Conservation (phyloP, 53 echinoderm and acorn worm genomes). For the Actinopyga echinites region DNA sequence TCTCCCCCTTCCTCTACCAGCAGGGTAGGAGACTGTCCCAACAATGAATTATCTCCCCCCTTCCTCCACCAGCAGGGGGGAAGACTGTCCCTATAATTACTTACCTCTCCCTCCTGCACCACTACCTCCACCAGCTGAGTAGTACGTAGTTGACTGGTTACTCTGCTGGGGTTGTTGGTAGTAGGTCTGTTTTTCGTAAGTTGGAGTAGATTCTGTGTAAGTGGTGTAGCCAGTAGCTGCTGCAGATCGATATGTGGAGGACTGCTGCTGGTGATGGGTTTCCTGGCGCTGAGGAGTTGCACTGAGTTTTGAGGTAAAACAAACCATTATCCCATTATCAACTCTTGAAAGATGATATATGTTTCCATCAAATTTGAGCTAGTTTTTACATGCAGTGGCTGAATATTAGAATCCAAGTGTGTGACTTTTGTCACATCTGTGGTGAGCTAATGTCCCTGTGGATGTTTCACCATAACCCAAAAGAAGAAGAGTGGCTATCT, state of each 20-base stretch:
- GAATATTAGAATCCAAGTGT: too few relatives aligned
- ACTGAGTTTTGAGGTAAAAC: not conserved
- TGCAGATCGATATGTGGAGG: conserved; percentile 48
- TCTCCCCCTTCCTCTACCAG: too few relatives aligned
- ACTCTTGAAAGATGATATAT: too few relatives aligned
- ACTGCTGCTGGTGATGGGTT: conserved; percentile 46
- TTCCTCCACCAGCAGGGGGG: not conserved
- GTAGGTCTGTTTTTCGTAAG: conserved; percentile 89
- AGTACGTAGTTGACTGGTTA: conserved; percentile 62
- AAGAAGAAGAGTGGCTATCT: too few relatives aligned
- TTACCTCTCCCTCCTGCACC: conserved; percentile 27
- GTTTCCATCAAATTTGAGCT: too few relatives aligned
- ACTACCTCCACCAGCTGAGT: conserved; percentile 72
- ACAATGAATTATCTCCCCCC: not conserved
- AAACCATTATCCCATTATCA: too few relatives aligned
- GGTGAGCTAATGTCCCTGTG: too few relatives aligned
- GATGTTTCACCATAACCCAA: too few relatives aligned
- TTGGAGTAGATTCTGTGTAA: conserved; percentile 41
- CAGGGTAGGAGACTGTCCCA: not conserved
- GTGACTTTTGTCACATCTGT: too few relatives aligned
- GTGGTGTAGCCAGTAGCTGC: conserved; percentile 50
- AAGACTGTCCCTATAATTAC: not conserved
- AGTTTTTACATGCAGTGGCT: too few relatives aligned
- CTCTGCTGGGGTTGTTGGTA: conserved; percentile 87
- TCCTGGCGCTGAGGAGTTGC: conserved; percentile 22